Percentiles rank a stretch among this genome's conserved stretches.
Conservation (phyloP, 53 echinoderm and acorn worm species). For the Henricia sp. region DNA sequence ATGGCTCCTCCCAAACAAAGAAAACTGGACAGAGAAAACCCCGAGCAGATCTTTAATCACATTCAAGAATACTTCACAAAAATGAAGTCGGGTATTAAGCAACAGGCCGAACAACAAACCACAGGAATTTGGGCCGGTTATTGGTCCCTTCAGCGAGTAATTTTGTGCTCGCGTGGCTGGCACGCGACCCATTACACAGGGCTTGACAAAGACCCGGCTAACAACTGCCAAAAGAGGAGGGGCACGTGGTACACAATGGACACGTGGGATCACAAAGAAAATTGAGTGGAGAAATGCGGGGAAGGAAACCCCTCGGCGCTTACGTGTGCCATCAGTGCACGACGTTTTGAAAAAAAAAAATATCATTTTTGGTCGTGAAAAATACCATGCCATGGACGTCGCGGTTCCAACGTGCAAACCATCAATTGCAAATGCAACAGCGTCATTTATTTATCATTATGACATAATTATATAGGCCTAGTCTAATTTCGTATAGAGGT, state of each 20-base stretch:
- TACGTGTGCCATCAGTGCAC: conserved; percentile 5
- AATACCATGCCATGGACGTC: too few relatives aligned
- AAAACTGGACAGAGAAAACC: not conserved
- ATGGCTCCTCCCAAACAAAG: too few relatives aligned
- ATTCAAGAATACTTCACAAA: not conserved
- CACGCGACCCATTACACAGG: conserved; percentile 59
- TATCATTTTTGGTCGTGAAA: too few relatives aligned
- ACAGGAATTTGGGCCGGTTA: conserved; percentile 42
- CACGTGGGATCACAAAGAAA: conserved; percentile 50
- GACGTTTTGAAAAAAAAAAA: too few relatives aligned
- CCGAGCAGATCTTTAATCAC: not conserved
- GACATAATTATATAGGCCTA: too few relatives aligned
- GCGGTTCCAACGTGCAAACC: too few relatives aligned
- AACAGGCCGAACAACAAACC: conserved; percentile 28
- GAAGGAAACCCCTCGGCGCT: conserved; percentile 23
- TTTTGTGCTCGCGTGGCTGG: conserved; percentile 46
- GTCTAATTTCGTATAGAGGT: too few relatives aligned
- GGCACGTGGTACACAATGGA: not conserved
- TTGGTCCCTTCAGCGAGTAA: conserved; percentile 24
- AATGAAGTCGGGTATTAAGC: not conserved
- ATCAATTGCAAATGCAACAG: too few relatives aligned
- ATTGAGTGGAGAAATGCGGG: conserved; percentile 14
- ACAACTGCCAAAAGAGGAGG: conserved; percentile 30
- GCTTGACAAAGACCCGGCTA: conserved; percentile 24
- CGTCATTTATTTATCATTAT: too few relatives aligned